A percentile compares a stretch with the other conserved stretches of the same genome.
These are phyloP conservation scores for Chrysochloris asiatica DNA, from an alignment of 2,113 vertebrate species.

Conservation along the genomic window DNA sequence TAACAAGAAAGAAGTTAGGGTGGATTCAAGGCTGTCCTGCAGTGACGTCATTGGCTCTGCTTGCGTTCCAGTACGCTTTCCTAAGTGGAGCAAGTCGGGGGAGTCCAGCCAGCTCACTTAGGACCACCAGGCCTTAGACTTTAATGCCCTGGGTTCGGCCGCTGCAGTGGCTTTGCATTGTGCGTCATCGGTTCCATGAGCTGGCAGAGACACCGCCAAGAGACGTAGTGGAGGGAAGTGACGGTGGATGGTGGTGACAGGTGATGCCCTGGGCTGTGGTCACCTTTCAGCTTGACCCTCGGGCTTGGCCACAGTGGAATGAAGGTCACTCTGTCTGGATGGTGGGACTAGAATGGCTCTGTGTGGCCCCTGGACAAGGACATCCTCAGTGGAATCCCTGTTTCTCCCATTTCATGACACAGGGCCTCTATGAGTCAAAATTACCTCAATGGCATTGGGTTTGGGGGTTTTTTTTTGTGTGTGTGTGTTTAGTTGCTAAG, in stretches of 20 bases:
- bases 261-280: rapidly evolving
- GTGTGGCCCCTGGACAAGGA: not conserved
- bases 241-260: not conserved
- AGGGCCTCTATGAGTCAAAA: too few relatives aligned
- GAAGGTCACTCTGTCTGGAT: rapidly evolving
- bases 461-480: too few relatives aligned
- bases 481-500: too few relatives aligned
- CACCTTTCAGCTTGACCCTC: not conserved
- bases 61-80: not conserved
- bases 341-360: not conserved
- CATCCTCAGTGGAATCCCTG: not conserved
- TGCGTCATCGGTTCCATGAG: not conserved
- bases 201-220: not conserved
- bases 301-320: not conserved
- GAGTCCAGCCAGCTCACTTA: rapidly evolving
- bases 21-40: not conserved
- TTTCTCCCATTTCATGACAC: not conserved
- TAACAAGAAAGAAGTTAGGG: not conserved
- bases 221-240: too few relatives aligned
- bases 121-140: rapidly evolving
- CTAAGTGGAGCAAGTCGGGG: not conserved
- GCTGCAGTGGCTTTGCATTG: not conserved
- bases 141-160: not conserved
- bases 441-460: too few relatives aligned
- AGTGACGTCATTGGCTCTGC: rapidly evolving